Evolutionary conservation across 2,113 vertebrate genomes (phyloP).

Genomic region (Aphyosemion australe): DNA sequence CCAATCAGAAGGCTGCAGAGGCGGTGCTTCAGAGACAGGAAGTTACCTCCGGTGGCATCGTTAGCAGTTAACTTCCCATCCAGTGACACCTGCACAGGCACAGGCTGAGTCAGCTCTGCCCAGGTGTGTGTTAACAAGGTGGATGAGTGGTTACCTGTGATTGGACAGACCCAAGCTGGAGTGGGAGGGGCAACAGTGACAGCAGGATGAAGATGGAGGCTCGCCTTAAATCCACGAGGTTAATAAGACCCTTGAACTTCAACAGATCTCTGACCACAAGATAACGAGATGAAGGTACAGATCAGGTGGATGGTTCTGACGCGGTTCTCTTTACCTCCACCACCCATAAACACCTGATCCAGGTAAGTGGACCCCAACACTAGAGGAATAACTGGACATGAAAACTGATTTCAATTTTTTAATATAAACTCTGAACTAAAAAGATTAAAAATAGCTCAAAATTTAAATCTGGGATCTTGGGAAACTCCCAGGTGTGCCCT

Average conservation of each 20-base stretch:
- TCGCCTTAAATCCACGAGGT: constrained; percentile 88
- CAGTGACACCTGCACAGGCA: constrained; percentile 24
- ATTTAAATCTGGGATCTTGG: background rate
- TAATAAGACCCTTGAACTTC: constrained; percentile 91
- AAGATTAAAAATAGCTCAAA: too few species aligned
- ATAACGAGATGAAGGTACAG: background rate
- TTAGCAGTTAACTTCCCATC: constrained; percentile 46
- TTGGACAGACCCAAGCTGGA: constrained; percentile 89
- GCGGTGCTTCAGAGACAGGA: constrained; percentile 82
- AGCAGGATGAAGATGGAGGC: constrained; percentile 91
- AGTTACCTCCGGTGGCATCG: constrained; percentile 74
- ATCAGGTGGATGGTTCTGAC: too few species aligned
- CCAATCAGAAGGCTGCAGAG: constrained; percentile 91
- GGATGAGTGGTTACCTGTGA: constrained; percentile 84
- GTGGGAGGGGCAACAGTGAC: constrained; percentile 89
- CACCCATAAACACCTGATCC: too few species aligned
- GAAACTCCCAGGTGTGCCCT: background rate
- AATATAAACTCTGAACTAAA: too few species aligned
- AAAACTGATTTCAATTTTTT: too few species aligned
- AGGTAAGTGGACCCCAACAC: too few species aligned
- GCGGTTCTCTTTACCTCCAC: too few species aligned
- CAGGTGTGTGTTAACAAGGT: constrained; percentile 35
- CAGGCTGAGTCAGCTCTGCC: background rate
- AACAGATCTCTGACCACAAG: constrained; percentile 84
- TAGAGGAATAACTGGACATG: too few species aligned